Evolutionary conservation across 2,113 vertebrate genomes (phyloP), one percentile per base, ranked within the genome.

Genomic region (Ahaetulla prasina): DNA sequence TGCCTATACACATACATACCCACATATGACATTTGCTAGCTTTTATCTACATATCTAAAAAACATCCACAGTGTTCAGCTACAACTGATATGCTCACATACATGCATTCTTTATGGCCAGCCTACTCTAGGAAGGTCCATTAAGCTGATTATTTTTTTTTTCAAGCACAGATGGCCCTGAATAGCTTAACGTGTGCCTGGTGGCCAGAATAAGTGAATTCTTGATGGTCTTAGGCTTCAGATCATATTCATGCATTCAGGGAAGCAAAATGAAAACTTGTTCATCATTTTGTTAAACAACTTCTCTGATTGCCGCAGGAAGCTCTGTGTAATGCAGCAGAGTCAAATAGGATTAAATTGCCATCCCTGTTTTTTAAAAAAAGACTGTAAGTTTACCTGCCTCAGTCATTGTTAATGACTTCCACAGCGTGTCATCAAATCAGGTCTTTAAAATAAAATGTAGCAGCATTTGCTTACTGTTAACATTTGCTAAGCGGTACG

Each of bases 241-340:
- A 96, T 97, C 96, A 97, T 95, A 97, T 96, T 93, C 95, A 92
- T 93, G 95, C 95, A 97, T 95, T 96, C 96, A 96, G 95, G 94
- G 84, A 97, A 92, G 89, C 92, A 95, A 97, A 96, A 97, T 96
- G 95, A 97, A 97, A 96, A 95, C 97, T 96, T 97, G 96, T 98
- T 98, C 97, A 97, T 98, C 98, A 97, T 97, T 96, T 97, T 98
- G 97, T 98, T 97, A 97, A 97, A 98, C 96, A 96, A 27, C 93
- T 93, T 91, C 93, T 94, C 95, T 97, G 96, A 95, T 54, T 97
- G 97, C 96, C 95, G 96, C 95, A 50, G 95, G 97, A 97, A 50
- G 74, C 94, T 96, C 93, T 92, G 90, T 96, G 96, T 97, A 97
- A 97, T 96, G 95, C 87, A 54, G 96, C 88, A 90, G 96, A 97